Evolutionary conservation across 2,888 invertebrate species (phyloP).

Genomic region (Dusona sp.): DNA sequence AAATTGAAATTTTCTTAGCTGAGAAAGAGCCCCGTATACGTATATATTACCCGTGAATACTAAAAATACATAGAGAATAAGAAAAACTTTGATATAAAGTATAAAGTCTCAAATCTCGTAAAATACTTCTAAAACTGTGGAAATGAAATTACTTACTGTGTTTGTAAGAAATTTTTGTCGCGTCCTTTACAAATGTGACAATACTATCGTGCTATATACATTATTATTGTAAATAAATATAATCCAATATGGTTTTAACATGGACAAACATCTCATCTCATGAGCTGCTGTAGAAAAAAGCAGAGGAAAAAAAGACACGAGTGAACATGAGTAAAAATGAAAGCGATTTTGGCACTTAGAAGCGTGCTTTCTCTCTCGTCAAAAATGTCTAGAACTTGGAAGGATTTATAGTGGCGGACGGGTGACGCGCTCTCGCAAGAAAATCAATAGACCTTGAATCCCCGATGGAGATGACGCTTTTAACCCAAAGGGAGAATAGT

Average conservation of each 20-base stretch:
- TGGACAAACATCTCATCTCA: conserved; percentile 15
- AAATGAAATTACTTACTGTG: conserved; percentile 16
- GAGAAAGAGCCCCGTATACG: not conserved
- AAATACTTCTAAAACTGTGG: not conserved
- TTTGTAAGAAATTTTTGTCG: not conserved
- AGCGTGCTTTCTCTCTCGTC: conserved; percentile 17
- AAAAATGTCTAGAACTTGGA: conserved; percentile 44
- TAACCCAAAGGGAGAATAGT: conserved; percentile 49
- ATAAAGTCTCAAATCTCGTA: not conserved
- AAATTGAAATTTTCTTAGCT: conserved; percentile 59
- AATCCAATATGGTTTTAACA: conserved; percentile 10
- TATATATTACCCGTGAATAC: not conserved
- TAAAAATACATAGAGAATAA: not conserved
- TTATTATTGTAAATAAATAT: not conserved
- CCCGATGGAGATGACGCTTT: conserved; percentile 60
- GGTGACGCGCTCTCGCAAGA: conserved; percentile 36
- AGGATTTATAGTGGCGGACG: conserved; percentile 4
- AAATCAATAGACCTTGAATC: conserved; percentile 73
- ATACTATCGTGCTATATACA: not conserved
- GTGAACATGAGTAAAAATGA: conserved; percentile 28
- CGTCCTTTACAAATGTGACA: not conserved
- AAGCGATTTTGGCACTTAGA: conserved; percentile 25
- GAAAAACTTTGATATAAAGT: conserved; percentile 4
- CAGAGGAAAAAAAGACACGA: conserved; percentile 20
- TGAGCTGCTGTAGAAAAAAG: conserved; percentile 17